Evolutionary conservation across 2,888 invertebrate species (phyloP).

Genomic region (Xylota sylvarum): DNA sequence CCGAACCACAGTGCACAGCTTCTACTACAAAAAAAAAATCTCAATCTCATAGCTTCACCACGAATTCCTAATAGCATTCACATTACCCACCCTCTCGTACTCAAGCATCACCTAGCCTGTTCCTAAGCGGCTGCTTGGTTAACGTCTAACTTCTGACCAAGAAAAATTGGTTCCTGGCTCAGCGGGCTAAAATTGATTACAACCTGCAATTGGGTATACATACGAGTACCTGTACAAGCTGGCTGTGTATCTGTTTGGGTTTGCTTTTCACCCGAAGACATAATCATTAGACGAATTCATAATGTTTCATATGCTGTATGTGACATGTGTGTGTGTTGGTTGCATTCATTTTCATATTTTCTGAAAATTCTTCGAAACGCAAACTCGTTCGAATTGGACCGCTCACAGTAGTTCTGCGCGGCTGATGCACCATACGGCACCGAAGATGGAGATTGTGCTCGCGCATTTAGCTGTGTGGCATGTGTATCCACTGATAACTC

Average conservation of each 20-base stretch:
- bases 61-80: constrained; percentile 51
- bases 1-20: constrained; percentile 25
- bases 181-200: constrained; percentile 74
- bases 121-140: constrained; percentile 8
- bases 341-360: constrained; percentile 49
- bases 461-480: constrained; percentile 3
- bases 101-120: background rate
- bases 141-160: constrained; percentile 59
- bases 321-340: constrained; percentile 46
- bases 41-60: constrained; percentile 51
- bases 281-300: constrained; percentile 71
- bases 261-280: constrained; percentile 71
- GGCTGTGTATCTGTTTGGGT: constrained; percentile 57
- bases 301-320: constrained; percentile 40
- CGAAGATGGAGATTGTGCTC: constrained; percentile 10
- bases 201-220: constrained; percentile 64
- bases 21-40: constrained; percentile 55
- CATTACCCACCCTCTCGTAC: constrained; percentile 51
- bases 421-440: constrained; percentile 47
- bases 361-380: constrained; percentile 36
- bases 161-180: constrained; percentile 70
- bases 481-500: constrained; percentile 63
- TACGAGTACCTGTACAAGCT: constrained; percentile 22
- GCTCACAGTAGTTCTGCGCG: constrained; percentile 25
- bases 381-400: constrained; percentile 66